Evolutionary conservation across 23 tunicate genomes (phyloP), one percentile per base, ranked within the genome.

Genomic region (Trididemnum miniatum): DNA sequence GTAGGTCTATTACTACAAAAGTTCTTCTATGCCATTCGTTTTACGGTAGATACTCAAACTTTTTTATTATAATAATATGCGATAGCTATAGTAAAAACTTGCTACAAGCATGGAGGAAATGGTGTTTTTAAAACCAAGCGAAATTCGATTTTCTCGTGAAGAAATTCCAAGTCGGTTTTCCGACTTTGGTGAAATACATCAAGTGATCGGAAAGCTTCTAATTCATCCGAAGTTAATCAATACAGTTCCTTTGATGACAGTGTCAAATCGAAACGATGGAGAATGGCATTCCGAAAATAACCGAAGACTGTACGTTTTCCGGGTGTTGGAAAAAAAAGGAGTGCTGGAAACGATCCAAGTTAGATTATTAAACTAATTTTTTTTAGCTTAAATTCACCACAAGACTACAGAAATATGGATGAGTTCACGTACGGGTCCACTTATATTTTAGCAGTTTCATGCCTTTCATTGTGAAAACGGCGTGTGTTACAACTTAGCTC

Each of bases 261-360:
- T 85, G 1, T 85, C 89, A 0, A 85, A 85, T 50, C 28, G 89
- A 29, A 85, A 85, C 51, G 78, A 77, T 35, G 89, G 83, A 30
- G 89, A 85, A 77, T 85, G 89, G 89, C 89, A 85, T 40, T 34
- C 83, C n/a, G 83, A 85, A 50, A 85, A 85, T 34, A 85, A 85
- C 69, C 51, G 89, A 50, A 34, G 89, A 31, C 71, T 85, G 20
- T 85, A 85, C 57, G 71, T 85, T 51, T 85, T 85, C 65, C 77
- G 89, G 18, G 83, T 85, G 25, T 77, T 85, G 51, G 89, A 85
- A 50, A 77, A 38, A 40, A 85, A 77, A 15, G 83, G 67, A 44
- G 83, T 77, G 38, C 34, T 85, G 1, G 89, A 85, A 38, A 77
- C 18, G 65, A 51, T 85, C 25, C 83, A 85, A 83, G 89, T 85